Evolutionary conservation across 2,888 invertebrate genomes (phyloP).

Genomic region (Crocallis elinguaria): DNA sequence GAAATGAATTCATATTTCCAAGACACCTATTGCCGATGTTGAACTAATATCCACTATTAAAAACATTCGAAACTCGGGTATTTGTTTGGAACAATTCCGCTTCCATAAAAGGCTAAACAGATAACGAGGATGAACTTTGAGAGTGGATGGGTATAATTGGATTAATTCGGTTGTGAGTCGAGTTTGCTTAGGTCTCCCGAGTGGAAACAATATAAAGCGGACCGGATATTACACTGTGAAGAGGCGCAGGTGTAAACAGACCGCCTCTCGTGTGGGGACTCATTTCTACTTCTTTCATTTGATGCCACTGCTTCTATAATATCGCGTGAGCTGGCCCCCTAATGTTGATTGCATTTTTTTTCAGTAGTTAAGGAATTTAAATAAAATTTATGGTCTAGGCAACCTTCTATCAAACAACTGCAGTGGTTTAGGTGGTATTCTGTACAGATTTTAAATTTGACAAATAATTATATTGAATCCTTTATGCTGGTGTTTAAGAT

Average conservation of each 20-base stretch:
- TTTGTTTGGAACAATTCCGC: constrained; percentile 39
- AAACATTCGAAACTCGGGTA: constrained; percentile 19
- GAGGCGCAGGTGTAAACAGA: constrained; percentile 75
- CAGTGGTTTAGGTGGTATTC: too few relatives aligned
- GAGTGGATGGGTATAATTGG: constrained; percentile 68
- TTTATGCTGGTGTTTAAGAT: too few relatives aligned
- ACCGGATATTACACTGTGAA: constrained; percentile 78
- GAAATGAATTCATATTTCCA: too few relatives aligned
- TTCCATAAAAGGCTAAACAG: constrained; percentile 42
- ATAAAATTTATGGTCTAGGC: neutral
- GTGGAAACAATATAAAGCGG: constrained; percentile 75
- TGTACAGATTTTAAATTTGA: too few relatives aligned
- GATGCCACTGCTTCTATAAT: constrained; percentile 23
- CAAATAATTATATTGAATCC: too few relatives aligned
- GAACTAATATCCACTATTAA: constrained; percentile 17
- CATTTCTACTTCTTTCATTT: constrained; percentile 70
- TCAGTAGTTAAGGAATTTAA: neutral
- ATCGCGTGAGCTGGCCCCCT: constrained; percentile 12
- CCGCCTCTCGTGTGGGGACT: constrained; percentile 56
- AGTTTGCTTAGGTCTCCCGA: constrained; percentile 74
- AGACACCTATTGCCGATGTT: neutral
- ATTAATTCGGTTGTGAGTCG: constrained; percentile 69
- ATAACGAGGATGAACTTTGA: constrained; percentile 57
- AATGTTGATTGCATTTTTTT: constrained; percentile 24
- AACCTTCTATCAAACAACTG: too few relatives aligned